Base-by-base conservation (phyloP, 2,888 invertebrate species). In the Sturmia bella region DNA sequence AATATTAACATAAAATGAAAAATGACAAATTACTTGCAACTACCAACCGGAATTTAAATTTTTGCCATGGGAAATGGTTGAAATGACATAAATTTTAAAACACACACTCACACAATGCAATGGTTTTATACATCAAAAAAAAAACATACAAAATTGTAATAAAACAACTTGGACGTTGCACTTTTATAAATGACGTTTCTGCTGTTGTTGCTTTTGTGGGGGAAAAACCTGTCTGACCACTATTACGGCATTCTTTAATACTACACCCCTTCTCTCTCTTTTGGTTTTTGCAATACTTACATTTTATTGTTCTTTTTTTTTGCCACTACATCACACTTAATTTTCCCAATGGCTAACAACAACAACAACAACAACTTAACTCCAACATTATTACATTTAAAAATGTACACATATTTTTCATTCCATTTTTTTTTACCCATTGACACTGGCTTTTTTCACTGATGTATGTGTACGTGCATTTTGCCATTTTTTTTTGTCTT, bases 41-140 rank as follows among this genome's bases (percentile, higher is more conserved):
- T 76, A 83, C 83, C 74, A 73, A 81, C 79, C 80, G 73, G 79
- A 81, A 85, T 83, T 80, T 80, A 83, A 80, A 72, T 83, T 80
- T 83, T 80, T 64, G 78, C 78, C 74, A 74, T 82, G 82, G 82
- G 78, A 82, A 82, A 82, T 78, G 78, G 45, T 74, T 82, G 82
- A 78, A 82, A 78, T 75, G 64, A 39, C 74, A 82, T 82, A 82
- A 78, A 82, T 78, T 83, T 69, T 64, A 76, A 75, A 45, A 57
- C 73, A 73, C 21, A 59, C n/a, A 61, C 54, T 37, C 45, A 39
- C 39, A 48, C 63, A 32, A 56, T 19, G 11, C 54, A 27, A 45
- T 61, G 52, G n/a, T 27, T 17, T 66, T 50, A 11, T 48, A 66
- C 45, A 19, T 13, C 2, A 66, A 37, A 75, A 48, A 68, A 59